These are phyloP conservation scores for Macaca nemestrina DNA, from an alignment of 2,113 vertebrate species.

Conservation along the genomic window DNA sequence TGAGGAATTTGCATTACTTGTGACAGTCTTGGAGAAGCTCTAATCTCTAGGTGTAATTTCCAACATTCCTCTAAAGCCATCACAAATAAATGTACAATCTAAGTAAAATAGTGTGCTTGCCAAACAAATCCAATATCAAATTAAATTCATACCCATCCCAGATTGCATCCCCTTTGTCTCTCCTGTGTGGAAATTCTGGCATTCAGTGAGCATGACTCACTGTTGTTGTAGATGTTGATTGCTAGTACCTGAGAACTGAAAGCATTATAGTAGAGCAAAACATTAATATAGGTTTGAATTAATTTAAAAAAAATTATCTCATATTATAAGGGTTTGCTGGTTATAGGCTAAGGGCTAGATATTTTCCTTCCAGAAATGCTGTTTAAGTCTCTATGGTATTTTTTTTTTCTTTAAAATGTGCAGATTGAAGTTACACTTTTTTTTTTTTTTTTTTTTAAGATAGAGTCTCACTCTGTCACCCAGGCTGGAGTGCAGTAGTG, in stretches of 20 bases:
- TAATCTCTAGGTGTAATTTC: not conserved
- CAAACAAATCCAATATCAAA: not conserved
- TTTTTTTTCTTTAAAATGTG: not conserved
- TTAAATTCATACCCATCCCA: not conserved
- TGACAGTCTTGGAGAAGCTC: not conserved
- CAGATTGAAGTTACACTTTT: not conserved
- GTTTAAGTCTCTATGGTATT: not conserved
- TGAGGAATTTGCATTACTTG: not conserved
- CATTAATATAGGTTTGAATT: constrained; percentile 10
- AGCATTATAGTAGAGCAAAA: not conserved
- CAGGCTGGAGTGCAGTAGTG: too few relatives aligned
- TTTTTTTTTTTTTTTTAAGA: too few relatives aligned
- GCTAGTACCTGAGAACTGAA: not conserved
- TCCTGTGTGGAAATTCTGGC: not conserved
- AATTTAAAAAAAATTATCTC: not conserved
- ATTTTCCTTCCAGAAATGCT: not conserved
- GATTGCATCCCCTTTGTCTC: not conserved
- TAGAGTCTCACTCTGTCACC: too few relatives aligned
- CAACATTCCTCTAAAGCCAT: not conserved
- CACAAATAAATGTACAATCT: not conserved
- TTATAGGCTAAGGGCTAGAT: not conserved
- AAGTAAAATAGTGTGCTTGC: not conserved
- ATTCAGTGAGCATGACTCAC: not conserved
- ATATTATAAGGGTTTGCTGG: not conserved
- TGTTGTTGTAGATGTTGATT: not conserved